Base-by-base conservation (phyloP, 2,797 vertebrate genomes). In the Prunella strophiata region DNA sequence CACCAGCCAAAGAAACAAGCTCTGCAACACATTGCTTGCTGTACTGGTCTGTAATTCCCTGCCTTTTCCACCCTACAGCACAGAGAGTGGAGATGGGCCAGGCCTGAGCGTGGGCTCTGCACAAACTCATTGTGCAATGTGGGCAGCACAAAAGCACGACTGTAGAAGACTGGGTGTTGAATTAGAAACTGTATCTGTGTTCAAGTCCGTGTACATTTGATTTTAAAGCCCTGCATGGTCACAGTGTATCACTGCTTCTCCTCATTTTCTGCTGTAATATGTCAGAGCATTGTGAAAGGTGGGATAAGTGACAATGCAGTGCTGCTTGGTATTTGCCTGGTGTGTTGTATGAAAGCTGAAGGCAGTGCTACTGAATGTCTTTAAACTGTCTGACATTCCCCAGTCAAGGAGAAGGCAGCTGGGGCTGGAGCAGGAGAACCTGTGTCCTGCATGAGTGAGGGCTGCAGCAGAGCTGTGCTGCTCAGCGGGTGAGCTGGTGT, bases 301-400 rank as follows among this genome's bases (percentile, higher is more conserved):
- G 40, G 0, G 0, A 3, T 12, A 58, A 34, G 34, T 1, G 6
- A 32, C n/a, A 21, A 12, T 3, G 26, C 25, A 47, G 26, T 0
- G 0, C 71, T 38, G 16, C 55, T 61, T 68, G 0, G 0, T 50
- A 6, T 57, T 76, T 76, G 26, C 30, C 7, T 10, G 7, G 7
- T 45, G 54, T 50, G 55, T 27, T 50, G 17, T 9, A 19, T 7
- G 34, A 68, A 88, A 50, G 34, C 5, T 75, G 58, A 65, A 32
- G 34, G 9, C 26, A 81, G 30, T 0, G 0, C 18, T 42, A 29
- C 11, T 62, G 47, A 4, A 2, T 45, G 29, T 32, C 58, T 12
- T 75, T 72, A 13, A 55, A n/a, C 27, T 68, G 47, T 4, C 2
- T 75, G 34, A n/a, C 23, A 70, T 76, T 86, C 14, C 17, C 22